These are phyloP conservation scores for Azorinus chamasolen DNA, from an alignment of 2,888 invertebrate genomes.

Conservation along the genomic window DNA sequence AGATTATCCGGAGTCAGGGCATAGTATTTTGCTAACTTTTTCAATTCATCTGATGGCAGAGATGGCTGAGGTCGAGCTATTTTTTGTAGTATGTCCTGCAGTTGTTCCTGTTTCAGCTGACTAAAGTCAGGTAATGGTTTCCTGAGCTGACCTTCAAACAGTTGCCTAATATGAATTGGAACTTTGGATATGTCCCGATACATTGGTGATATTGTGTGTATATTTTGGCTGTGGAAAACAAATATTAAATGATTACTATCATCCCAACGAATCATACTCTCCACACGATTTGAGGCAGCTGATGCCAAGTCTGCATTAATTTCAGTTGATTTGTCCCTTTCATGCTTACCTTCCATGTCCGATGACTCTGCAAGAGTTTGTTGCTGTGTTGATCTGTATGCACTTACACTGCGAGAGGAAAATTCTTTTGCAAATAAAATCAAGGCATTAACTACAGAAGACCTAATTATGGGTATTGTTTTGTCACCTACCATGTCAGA, in stretches of 20 bases:
- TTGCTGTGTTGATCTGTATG: slow-evolving; percentile 7
- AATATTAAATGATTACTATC: slow-evolving; percentile 49
- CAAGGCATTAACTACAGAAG: slow-evolving; percentile 25
- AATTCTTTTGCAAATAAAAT: slow-evolving; percentile 34
- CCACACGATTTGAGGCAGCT: slow-evolving; percentile 38
- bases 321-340: too few relatives aligned
- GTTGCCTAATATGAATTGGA: not conserved
- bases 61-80: not conserved
- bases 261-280: slow-evolving; percentile 64
- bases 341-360: too few relatives aligned
- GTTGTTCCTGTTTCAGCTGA: not conserved
- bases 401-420: slow-evolving; percentile 14
- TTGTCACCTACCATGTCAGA: not conserved
- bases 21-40: slow-evolving; percentile 10
- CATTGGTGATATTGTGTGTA: slow-evolving; percentile 30
- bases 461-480: slow-evolving; percentile 17
- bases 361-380: not conserved
- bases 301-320: slow-evolving; percentile 14
- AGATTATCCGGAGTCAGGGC: slow-evolving; percentile 72
- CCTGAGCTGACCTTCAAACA: slow-evolving; percentile 26
- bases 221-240: slow-evolving; percentile 27
- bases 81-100: slow-evolving; percentile 19
- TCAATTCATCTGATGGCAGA: not conserved
- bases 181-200: slow-evolving; percentile 7
- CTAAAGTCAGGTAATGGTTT: slow-evolving; percentile 11